phyloP scores from a whole-genome alignment of 2,888 invertebrate species.

The Dasypogon diadema region DNA sequence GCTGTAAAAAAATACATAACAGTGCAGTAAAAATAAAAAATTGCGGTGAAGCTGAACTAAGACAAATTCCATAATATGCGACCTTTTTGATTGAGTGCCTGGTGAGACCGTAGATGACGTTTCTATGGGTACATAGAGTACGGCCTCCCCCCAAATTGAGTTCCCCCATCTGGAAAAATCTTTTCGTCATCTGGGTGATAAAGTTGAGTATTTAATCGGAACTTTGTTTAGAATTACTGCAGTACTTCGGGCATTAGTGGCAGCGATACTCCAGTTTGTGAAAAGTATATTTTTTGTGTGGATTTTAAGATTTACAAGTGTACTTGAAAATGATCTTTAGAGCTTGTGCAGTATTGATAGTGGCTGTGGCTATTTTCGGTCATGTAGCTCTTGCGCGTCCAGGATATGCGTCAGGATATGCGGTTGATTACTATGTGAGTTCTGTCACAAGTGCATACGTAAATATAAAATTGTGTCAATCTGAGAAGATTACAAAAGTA shows the following conservation, averaged over 20 bases:
- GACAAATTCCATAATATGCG: slow-evolving; percentile 37
- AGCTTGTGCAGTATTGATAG: slow-evolving; percentile 52
- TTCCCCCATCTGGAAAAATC: slow-evolving; percentile 56
- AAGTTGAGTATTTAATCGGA: slow-evolving; percentile 66
- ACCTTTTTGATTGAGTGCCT: slow-evolving; percentile 32
- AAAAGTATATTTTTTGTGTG: neutral
- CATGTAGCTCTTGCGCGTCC: slow-evolving; percentile 64
- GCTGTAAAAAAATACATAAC: slow-evolving; percentile 25
- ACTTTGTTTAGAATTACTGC: slow-evolving; percentile 67
- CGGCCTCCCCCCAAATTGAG: slow-evolving; percentile 35
- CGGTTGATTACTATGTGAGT: slow-evolving; percentile 76
- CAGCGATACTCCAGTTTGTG: neutral
- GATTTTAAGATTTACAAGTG: neutral
- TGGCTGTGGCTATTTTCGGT: slow-evolving; percentile 64
- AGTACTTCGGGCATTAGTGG: slow-evolving; percentile 66
- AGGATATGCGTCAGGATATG: slow-evolving; percentile 69
- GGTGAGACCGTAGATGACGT: neutral
- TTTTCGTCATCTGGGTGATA: slow-evolving; percentile 56
- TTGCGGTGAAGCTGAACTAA: slow-evolving; percentile 11
- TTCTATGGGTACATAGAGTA: slow-evolving; percentile 12
- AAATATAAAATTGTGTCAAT: neutral
- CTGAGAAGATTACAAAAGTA: neutral
- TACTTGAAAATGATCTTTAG: slow-evolving; percentile 52
- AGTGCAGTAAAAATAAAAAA: slow-evolving; percentile 15
- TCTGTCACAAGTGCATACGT: slow-evolving; percentile 19